Evolutionary conservation across 2,888 invertebrate genomes (phyloP).

Genomic region (Drosophila limbata): DNA sequence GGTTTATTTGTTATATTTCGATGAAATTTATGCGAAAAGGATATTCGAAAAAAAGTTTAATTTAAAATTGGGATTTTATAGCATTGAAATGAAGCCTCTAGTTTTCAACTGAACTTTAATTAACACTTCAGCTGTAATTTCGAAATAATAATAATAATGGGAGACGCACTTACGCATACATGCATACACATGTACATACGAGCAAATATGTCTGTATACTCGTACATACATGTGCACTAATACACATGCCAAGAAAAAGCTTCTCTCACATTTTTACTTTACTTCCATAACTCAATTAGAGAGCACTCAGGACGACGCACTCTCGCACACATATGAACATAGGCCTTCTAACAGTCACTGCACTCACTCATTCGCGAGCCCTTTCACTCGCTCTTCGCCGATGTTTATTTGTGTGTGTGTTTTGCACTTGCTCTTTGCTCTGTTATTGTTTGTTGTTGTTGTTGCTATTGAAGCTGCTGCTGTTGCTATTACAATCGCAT

Average conservation of each 20-base stretch:
- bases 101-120: slow-evolving; percentile 1
- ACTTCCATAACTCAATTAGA: slow-evolving; percentile 43
- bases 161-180: slow-evolving; percentile 2
- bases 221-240: neutral
- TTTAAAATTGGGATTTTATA: neutral
- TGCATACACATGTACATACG: neutral
- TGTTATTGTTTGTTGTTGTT: slow-evolving; percentile 31
- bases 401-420: neutral
- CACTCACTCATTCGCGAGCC: slow-evolving; percentile 10
- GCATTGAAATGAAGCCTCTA: neutral
- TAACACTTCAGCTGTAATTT: slow-evolving; percentile 14
- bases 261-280: slow-evolving; percentile 33
- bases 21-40: neutral
- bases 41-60: neutral
- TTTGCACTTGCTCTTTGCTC: slow-evolving; percentile 4
- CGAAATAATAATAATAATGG: slow-evolving; percentile 7
- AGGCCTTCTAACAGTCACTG: slow-evolving; percentile 21
- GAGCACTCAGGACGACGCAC: slow-evolving; percentile 22
- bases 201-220: slow-evolving; percentile 1
- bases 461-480: slow-evolving; percentile 28
- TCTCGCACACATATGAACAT: slow-evolving; percentile 12
- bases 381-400: slow-evolving; percentile 10
- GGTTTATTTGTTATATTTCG: neutral
- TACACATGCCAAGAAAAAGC: neutral
- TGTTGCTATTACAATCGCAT: slow-evolving; percentile 49